phyloP scores from a whole-genome alignment of 2,113 vertebrate species.

The Oryzias celebensis region DNA sequence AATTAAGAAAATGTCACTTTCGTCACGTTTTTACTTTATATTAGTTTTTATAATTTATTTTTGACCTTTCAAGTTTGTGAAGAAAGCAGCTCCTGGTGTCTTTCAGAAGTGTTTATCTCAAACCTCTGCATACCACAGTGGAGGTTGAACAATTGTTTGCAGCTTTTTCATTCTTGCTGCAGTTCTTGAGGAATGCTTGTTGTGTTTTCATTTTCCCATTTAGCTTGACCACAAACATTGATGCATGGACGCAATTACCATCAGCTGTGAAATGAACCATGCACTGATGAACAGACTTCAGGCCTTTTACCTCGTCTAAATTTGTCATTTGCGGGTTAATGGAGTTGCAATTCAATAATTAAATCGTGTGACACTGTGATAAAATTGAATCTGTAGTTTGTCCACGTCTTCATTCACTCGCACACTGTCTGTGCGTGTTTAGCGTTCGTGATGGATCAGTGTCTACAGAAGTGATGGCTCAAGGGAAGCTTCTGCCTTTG shows the following conservation, averaged over 20 bases:
- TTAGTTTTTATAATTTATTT: no score
- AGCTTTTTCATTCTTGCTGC: slow-evolving; percentile 7
- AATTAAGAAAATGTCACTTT: no score
- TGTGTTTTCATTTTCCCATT: slow-evolving; percentile 54
- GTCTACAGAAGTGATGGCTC: slow-evolving; percentile 47
- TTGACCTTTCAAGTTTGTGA: no score
- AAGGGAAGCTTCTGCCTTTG: slow-evolving; percentile 39
- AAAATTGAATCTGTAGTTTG: no score
- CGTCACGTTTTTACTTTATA: no score
- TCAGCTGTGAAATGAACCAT: slow-evolving; percentile 48
- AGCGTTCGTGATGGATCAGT: slow-evolving; percentile 49
- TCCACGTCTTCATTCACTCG: slow-evolving; percentile 7
- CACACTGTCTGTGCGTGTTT: slow-evolving; percentile 29
- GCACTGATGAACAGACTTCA: slow-evolving; percentile 40
- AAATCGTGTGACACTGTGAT: background rate
- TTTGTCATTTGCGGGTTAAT: slow-evolving; percentile 16
- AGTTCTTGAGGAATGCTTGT: slow-evolving; percentile 17
- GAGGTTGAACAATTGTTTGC: slow-evolving; percentile 16
- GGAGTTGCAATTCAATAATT: slow-evolving; percentile 4
- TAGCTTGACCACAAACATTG: slow-evolving; percentile 43
- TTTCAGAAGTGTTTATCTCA: background rate
- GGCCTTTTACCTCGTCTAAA: slow-evolving; percentile 22
- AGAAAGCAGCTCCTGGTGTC: no score
- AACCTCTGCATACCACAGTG: slow-evolving; percentile 13
- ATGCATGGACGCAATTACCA: slow-evolving; percentile 55